Evolutionary conservation across 2,888 invertebrate genomes (phyloP).

Genomic region (Luffia ferchaultella): DNA sequence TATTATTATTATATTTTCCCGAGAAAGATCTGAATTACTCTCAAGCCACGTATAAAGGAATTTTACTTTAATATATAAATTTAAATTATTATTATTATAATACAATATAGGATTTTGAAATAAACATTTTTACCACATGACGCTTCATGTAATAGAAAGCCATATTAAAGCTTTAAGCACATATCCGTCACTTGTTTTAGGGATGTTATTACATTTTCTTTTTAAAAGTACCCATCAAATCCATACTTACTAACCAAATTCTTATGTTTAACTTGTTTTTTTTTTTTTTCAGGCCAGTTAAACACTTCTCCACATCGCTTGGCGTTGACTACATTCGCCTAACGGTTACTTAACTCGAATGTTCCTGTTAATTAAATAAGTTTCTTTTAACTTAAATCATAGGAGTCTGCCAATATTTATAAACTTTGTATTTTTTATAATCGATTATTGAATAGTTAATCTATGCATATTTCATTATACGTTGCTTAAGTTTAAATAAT

Average conservation of each 20-base stretch:
- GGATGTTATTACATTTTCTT: not conserved
- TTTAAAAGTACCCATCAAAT: not conserved
- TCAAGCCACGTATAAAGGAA: too few relatives aligned
- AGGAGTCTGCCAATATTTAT: not conserved
- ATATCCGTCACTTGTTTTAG: not conserved
- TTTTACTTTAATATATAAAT: too few relatives aligned
- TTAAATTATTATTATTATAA: too few relatives aligned
- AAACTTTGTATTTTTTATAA: not conserved
- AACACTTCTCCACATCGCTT: not conserved
- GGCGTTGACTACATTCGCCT: not conserved
- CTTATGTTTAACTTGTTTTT: too few relatives aligned
- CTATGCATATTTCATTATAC: too few relatives aligned
- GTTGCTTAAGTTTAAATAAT: too few relatives aligned
- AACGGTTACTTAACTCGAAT: not conserved
- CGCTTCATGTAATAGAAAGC: not conserved
- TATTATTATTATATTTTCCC: too few relatives aligned
- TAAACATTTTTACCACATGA: not conserved
- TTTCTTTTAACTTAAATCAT: not conserved
- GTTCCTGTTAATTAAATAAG: not conserved
- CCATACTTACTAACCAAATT: too few relatives aligned
- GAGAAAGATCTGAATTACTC: too few relatives aligned
- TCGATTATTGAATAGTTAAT: too few relatives aligned
- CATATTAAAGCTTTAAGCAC: not conserved
- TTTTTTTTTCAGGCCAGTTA: not conserved
- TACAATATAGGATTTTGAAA: slow-evolving; percentile 3